Base-by-base conservation (phyloP, 1,140 invertebrate species). In the Papilio machaon region DNA sequence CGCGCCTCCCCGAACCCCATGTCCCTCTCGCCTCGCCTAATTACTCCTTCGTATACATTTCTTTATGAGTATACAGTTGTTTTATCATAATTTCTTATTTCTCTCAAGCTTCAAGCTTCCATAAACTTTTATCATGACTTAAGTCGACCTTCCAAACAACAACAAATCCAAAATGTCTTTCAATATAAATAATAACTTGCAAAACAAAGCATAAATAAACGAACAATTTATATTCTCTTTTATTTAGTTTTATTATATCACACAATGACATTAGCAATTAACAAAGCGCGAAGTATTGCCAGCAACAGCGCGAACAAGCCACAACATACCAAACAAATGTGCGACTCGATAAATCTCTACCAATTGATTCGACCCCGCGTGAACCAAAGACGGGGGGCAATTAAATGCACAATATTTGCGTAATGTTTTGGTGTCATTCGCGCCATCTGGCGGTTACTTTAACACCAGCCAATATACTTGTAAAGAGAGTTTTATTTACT, bases 21-120 rank as follows among this genome's bases (percentile, higher is more conserved):
- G 82, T 83, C 84, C 88, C 86, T 85, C 89, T 87, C 91, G 88
- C 91, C 88, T 90, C 89, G 89, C 91, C 93, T 94, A 93, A 93
- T 93, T 93, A 94, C 92, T 90, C 54, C 76, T 80, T 76, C 83
- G 81, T 81, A 85, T 81, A 84, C 77, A 47, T 79, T 49, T 64
- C 60, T n/a, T 67, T 80, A 13, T 70, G 58, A 13, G 46, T 81
- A 60, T 23, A 19, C 49, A 76, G 73, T 17, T 52, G 78, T 54
- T 73, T 58, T 2, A 60, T 80, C 54, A 79, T 80, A 73, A 35
- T 83, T 82, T 52, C 11, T 84, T 70, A 84, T 81, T 82, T 82
- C 78, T 30, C 38, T 74, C 10, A 74, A 73, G 73, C 75, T 54
- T 54, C 52, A 15, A 54, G 17, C 15, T 54, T 3, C 15, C 52